phyloP scores from a whole-genome alignment of 2,888 invertebrate species.

The Catocala nupta region DNA sequence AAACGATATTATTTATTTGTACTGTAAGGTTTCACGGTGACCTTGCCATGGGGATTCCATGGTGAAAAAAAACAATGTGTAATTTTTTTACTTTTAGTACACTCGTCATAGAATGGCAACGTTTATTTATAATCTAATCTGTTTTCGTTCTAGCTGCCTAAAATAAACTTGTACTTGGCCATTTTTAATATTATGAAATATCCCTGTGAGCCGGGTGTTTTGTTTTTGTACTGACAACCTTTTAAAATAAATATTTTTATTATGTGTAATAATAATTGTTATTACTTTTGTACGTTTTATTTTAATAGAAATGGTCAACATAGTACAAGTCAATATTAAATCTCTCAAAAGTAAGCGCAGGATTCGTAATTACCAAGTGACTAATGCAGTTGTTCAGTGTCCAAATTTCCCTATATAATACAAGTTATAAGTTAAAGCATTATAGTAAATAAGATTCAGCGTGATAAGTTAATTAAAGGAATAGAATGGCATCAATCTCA shows the following conservation, averaged over 20 bases:
- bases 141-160: conserved; percentile 59
- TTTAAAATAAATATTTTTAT: conserved; percentile 17
- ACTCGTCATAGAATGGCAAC: conserved; percentile 63
- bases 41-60: conserved; percentile 25
- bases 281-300: conserved; percentile 8
- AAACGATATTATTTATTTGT: conserved; percentile 81
- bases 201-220: conserved; percentile 25
- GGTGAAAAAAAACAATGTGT: conserved; percentile 23
- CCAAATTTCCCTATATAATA: conserved; percentile 43
- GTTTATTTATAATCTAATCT: conserved; percentile 49
- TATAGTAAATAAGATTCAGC: conserved; percentile 31
- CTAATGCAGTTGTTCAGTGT: conserved; percentile 6
- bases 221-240: conserved; percentile 21
- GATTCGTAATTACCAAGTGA: conserved; percentile 17
- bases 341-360: conserved; percentile 48
- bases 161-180: conserved; percentile 60
- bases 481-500: conserved; percentile 52
- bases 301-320: conserved; percentile 20
- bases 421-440: conserved; percentile 41
- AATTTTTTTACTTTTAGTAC: conserved; percentile 51
- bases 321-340: conserved; percentile 40
- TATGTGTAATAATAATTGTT: conserved; percentile 6
- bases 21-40: conserved; percentile 76
- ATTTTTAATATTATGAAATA: conserved; percentile 40
- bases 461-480: conserved; percentile 35